phyloP scores from a whole-genome alignment of 2,113 vertebrate genomes.

The Prinia subflava region DNA sequence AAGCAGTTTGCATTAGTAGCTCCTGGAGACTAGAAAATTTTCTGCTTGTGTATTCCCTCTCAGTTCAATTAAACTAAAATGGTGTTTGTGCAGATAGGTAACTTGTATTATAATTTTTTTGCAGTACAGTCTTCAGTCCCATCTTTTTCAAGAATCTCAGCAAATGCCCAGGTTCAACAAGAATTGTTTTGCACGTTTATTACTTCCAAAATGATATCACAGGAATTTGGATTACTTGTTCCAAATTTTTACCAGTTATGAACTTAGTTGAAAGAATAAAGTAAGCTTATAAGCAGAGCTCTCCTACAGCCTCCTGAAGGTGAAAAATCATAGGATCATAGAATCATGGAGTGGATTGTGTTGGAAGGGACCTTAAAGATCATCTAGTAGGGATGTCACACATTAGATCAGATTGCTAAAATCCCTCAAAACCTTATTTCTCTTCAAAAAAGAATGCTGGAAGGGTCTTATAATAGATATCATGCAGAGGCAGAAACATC shows the following conservation, averaged over 20 bases:
- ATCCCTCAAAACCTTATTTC: not conserved
- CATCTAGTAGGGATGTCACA: not conserved
- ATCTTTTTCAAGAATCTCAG: not conserved
- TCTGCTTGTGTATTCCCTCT: not conserved
- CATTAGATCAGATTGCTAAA: not conserved
- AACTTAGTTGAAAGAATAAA: slow-evolving; percentile 23
- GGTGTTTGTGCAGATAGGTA: not conserved
- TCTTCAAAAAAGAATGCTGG: not conserved
- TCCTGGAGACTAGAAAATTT: not conserved
- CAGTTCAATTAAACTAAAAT: not conserved
- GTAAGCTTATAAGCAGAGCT: slow-evolving; percentile 7
- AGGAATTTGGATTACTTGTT: not conserved
- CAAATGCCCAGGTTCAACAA: not conserved
- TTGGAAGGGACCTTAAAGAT: not conserved
- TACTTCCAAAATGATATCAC: not conserved
- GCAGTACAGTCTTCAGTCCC: not conserved
- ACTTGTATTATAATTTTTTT: not conserved
- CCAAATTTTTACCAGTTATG: slow-evolving; percentile 37
- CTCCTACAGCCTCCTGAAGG: not conserved
- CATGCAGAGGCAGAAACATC: slow-evolving; percentile 43
- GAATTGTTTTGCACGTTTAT: not conserved
- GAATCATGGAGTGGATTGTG: not conserved
- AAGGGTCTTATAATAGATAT: slow-evolving; percentile 26
- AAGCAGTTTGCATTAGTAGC: not conserved
- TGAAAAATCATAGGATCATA: not conserved